These are phyloP conservation scores for Drosophila parvula DNA, from an alignment of 1,140 invertebrate species.

Conservation along the genomic window DNA sequence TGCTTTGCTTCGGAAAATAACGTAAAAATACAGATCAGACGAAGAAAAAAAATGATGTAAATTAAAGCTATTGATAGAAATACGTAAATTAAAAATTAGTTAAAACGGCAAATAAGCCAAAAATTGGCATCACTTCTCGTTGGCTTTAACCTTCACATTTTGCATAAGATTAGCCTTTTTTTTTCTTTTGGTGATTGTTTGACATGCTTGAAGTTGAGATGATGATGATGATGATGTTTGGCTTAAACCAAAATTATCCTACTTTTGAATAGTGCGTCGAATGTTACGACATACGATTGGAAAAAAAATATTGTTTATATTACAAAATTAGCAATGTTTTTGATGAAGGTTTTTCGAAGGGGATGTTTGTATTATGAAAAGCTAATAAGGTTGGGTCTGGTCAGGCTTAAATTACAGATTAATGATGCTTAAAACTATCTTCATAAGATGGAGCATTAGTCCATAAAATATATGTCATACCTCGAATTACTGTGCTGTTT, in stretches of 20 bases:
- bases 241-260: conserved; percentile 40
- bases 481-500: conserved; percentile 1
- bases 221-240: conserved; percentile 17
- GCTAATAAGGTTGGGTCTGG: background rate
- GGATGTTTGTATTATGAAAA: background rate
- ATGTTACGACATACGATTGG: conserved; percentile 6
- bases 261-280: conserved; percentile 23
- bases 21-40: conserved; percentile 28
- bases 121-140: conserved; percentile 32
- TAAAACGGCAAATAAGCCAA: conserved; percentile 57
- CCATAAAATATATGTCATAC: too few relatives aligned
- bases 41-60: conserved; percentile 61
- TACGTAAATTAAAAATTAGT: conserved; percentile 75
- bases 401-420: conserved; percentile 9
- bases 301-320: conserved; percentile 8
- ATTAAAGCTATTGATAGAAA: conserved; percentile 64
- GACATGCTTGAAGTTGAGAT: conserved; percentile 38
- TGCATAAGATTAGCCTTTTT: conserved; percentile 35
- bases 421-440: background rate
- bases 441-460: background rate
- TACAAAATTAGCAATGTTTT: conserved; percentile 14
- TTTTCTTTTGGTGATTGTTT: conserved; percentile 22
- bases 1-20: conserved; percentile 43
- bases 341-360: conserved; percentile 11
- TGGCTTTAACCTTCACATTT: conserved; percentile 71